Evolutionary conservation across 2,113 vertebrate genomes (phyloP).

Genomic region (Prietella phreatophila): DNA sequence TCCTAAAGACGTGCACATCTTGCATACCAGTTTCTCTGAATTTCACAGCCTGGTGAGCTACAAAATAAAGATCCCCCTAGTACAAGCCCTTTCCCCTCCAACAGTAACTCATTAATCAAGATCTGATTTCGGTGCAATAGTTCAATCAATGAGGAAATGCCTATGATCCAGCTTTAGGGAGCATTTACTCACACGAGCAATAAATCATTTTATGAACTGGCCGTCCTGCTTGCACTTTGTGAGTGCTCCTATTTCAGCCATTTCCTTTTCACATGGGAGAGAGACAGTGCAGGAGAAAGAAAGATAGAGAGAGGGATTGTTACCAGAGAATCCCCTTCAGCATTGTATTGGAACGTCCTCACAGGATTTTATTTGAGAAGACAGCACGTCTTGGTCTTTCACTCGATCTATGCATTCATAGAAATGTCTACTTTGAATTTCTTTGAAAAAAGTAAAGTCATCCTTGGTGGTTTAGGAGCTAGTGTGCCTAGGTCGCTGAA

Average conservation of each 20-base stretch:
- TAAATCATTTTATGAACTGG: slow-evolving; percentile 58
- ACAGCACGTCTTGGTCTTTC: slow-evolving; percentile 78
- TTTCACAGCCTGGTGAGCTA: slow-evolving; percentile 41
- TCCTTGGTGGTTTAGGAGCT: slow-evolving; percentile 73
- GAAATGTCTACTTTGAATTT: slow-evolving; percentile 54
- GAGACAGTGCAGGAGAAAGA: slow-evolving; percentile 25
- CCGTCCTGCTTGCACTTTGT: slow-evolving; percentile 46
- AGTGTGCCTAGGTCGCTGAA: slow-evolving; percentile 88
- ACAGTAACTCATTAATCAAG: slow-evolving; percentile 50
- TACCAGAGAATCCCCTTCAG: slow-evolving; percentile 78
- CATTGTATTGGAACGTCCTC: slow-evolving; percentile 72
- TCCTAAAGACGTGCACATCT: slow-evolving; percentile 2
- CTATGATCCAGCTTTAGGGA: slow-evolving; percentile 57
- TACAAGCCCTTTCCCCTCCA: slow-evolving; percentile 39
- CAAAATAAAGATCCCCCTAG: slow-evolving; percentile 51
- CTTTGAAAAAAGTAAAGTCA: slow-evolving; percentile 2
- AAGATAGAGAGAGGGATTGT: slow-evolving; percentile 52
- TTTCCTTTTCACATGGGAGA: slow-evolving; percentile 50
- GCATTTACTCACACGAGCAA: slow-evolving; percentile 44
- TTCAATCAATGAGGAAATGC: slow-evolving; percentile 55
- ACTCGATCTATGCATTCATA: slow-evolving; percentile 83
- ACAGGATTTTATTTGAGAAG: slow-evolving; percentile 56
- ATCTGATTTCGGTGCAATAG: slow-evolving; percentile 57
- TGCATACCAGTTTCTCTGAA: slow-evolving; percentile 17
- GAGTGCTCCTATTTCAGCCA: slow-evolving; percentile 50